A percentile compares a stretch with the other conserved stretches of the same genome.
phyloP scores from a whole-genome alignment of 2,888 invertebrate species.

The Mechanitis messenoides region DNA sequence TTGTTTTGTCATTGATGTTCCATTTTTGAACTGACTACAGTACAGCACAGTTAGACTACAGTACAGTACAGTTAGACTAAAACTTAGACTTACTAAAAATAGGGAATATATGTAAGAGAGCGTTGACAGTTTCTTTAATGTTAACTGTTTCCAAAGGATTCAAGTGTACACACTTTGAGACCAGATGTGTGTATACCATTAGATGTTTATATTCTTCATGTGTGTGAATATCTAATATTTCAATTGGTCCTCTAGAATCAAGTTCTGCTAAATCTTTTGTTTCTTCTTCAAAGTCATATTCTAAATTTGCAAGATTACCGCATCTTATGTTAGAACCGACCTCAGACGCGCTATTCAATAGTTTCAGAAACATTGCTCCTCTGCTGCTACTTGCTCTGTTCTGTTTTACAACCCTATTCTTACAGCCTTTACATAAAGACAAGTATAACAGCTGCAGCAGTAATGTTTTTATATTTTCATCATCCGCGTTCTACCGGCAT shows the following conservation, averaged over 20 bases:
- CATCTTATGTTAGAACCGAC: neutral
- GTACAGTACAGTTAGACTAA: too few relatives aligned
- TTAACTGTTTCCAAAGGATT: slow-evolving; percentile 43
- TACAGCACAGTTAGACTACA: too few relatives aligned
- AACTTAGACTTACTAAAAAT: slow-evolving; percentile 50
- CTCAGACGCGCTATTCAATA: slow-evolving; percentile 12
- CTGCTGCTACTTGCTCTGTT: slow-evolving; percentile 5
- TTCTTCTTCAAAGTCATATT: slow-evolving; percentile 17
- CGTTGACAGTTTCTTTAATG: slow-evolving; percentile 43
- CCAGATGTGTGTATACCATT: slow-evolving; percentile 47
- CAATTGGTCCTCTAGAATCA: slow-evolving; percentile 49
- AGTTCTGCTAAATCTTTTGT: slow-evolving; percentile 40
- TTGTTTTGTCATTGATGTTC: slow-evolving; percentile 40
- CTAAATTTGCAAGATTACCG: neutral
- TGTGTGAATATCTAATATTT: slow-evolving; percentile 44
- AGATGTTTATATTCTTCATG: slow-evolving; percentile 47
- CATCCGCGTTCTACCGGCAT: slow-evolving; percentile 47
- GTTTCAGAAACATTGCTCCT: neutral
- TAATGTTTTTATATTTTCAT: slow-evolving; percentile 49
- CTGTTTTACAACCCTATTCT: slow-evolving; percentile 29
- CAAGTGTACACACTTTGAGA: slow-evolving; percentile 47
- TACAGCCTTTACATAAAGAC: slow-evolving; percentile 44
- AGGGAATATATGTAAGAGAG: slow-evolving; percentile 47
- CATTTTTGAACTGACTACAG: slow-evolving; percentile 46
- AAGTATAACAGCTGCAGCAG: slow-evolving; percentile 45